Conservation (phyloP, 1,140 invertebrate species). For the Bombus superbus region DNA sequence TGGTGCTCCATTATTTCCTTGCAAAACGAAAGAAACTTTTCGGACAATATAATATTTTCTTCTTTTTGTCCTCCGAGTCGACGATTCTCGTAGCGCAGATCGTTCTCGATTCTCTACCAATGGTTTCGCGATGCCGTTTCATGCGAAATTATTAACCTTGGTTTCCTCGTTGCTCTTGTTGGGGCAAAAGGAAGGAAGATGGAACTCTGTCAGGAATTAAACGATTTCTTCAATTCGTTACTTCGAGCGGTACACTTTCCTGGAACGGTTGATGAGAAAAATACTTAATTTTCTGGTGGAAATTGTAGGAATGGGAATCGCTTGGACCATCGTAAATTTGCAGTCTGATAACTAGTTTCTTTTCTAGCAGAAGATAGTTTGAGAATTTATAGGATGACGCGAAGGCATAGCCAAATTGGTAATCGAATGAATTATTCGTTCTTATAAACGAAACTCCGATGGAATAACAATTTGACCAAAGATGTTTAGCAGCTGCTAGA, state of each 20-base stretch:
- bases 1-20: too few relatives aligned
- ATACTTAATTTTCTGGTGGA: neutral
- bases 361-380: neutral
- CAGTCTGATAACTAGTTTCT: neutral
- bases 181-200: neutral
- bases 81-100: neutral
- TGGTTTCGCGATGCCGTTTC: neutral
- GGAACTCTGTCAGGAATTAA: neutral
- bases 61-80: neutral
- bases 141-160: neutral
- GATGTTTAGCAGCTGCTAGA: neutral
- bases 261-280: neutral
- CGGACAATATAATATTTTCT: neutral
- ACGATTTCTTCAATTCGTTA: neutral
- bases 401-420: neutral
- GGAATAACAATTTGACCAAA: neutral
- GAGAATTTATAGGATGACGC: neutral
- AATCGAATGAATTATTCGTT: neutral
- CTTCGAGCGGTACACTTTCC: neutral
- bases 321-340: neutral
- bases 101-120: neutral
- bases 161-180: neutral
- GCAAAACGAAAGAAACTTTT: too few relatives aligned
- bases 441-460: neutral
- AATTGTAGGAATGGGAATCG: neutral